phyloP scores from a whole-genome alignment of 1,140 invertebrate genomes.

The Asbolus verrucosus region DNA sequence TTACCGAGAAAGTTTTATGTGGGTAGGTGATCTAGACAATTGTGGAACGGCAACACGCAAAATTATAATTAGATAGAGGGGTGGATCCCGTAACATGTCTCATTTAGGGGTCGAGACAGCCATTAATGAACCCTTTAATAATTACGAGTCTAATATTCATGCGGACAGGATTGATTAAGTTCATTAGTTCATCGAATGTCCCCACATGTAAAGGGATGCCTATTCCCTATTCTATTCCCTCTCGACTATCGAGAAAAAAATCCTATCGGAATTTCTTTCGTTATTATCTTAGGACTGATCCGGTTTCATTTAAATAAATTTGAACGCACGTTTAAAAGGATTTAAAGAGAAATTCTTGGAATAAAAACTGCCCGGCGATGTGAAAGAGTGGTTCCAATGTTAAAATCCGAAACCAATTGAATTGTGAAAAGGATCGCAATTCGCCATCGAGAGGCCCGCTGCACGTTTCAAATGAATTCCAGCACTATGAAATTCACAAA shows the following conservation, averaged over 20 bases:
- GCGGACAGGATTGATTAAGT: too few relatives aligned
- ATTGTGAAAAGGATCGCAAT: constrained; percentile 25
- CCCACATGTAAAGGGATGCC: too few relatives aligned
- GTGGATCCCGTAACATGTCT: constrained; percentile 15
- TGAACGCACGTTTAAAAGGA: constrained; percentile 23
- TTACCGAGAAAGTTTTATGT: background rate
- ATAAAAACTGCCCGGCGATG: constrained; percentile 20
- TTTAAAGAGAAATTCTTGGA: background rate
- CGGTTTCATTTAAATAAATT: constrained; percentile 34
- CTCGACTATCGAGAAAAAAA: background rate
- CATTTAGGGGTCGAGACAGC: background rate
- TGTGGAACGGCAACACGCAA: constrained; percentile 5
- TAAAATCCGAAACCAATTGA: constrained; percentile 27
- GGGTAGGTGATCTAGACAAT: constrained; percentile 8
- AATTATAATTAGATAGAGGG: constrained; percentile 14
- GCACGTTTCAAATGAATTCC: background rate
- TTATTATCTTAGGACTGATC: constrained; percentile 1
- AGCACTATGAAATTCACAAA: background rate
- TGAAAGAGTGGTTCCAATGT: constrained; percentile 1
- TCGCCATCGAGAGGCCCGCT: background rate
- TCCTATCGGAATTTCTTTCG: background rate
- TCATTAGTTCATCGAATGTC: too few relatives aligned
- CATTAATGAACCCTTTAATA: background rate
- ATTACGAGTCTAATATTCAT: too few relatives aligned
- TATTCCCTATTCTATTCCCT: too few relatives aligned